Evolutionary conservation across 2,797 vertebrate species (phyloP).

Genomic region (Sebastes goodei): DNA sequence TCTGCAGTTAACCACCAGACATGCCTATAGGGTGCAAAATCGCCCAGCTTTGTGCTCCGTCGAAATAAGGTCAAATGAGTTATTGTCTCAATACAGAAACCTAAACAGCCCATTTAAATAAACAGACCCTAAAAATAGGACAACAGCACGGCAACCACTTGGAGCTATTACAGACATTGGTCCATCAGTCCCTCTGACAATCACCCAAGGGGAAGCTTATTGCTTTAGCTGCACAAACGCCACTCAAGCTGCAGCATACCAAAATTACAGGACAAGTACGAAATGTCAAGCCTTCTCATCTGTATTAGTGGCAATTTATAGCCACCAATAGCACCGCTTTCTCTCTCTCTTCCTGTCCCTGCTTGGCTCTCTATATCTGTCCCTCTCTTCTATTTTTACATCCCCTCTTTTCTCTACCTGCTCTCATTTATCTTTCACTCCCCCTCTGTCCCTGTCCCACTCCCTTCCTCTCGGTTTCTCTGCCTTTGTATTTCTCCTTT

Average conservation of each 20-base stretch:
- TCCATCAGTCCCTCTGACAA: constrained; percentile 75
- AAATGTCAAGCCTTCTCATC: constrained; percentile 81
- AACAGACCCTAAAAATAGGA: constrained; percentile 80
- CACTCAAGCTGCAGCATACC: constrained; percentile 71
- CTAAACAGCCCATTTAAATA: constrained; percentile 71
- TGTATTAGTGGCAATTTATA: constrained; percentile 83
- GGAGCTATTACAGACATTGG: constrained; percentile 77
- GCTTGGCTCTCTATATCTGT: constrained; percentile 69
- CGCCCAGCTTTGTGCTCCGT: constrained; percentile 23
- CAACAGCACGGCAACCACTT: constrained; percentile 75
- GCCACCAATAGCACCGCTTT: constrained; percentile 77
- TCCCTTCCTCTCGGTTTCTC: constrained; percentile 64
- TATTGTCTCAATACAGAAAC: constrained; percentile 74
- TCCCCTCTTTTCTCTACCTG: constrained; percentile 76
- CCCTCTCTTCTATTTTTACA: constrained; percentile 79
- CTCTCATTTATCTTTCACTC: constrained; percentile 82
- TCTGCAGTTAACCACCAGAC: constrained; percentile 6
- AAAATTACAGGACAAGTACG: constrained; percentile 79
- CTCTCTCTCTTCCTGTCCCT: constrained; percentile 58
- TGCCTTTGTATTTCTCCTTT: constrained; percentile 77
- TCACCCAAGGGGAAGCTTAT: constrained; percentile 75
- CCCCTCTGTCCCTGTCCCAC: constrained; percentile 64
- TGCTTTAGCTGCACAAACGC: constrained; percentile 72
- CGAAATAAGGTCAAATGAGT: constrained; percentile 71
- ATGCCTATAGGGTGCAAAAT: constrained; percentile 25